phyloP scores from a whole-genome alignment of 2,888 invertebrate genomes.

The Lottia gigantea region DNA sequence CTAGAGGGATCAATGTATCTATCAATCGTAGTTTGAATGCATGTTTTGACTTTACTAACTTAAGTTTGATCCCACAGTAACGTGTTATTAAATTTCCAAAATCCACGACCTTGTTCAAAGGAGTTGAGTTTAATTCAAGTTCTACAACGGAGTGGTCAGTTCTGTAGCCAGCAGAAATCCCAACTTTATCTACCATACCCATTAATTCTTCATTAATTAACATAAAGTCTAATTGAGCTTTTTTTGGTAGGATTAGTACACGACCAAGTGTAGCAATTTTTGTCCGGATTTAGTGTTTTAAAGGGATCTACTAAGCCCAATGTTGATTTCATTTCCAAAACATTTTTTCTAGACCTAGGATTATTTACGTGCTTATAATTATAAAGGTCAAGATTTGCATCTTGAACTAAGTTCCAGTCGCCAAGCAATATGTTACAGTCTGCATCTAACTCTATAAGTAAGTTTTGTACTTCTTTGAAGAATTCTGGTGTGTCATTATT shows the following conservation, averaged over 20 bases:
- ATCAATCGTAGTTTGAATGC: too few species aligned
- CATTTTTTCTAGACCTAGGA: background rate
- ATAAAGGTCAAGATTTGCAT: background rate
- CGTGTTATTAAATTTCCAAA: constrained; percentile 7
- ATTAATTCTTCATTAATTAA: background rate
- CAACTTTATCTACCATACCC: background rate
- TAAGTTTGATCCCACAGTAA: background rate
- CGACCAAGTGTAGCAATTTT: background rate
- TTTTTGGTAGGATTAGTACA: background rate
- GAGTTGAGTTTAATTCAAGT: background rate
- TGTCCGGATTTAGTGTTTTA: background rate
- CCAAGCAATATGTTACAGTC: background rate
- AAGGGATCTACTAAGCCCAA: background rate
- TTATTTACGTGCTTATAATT: constrained; percentile 4
- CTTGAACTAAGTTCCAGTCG: background rate
- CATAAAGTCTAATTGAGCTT: background rate
- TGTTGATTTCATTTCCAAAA: background rate
- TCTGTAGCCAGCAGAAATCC: background rate
- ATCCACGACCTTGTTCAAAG: background rate
- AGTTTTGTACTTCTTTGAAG: background rate
- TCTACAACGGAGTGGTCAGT: background rate
- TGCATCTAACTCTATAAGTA: background rate
- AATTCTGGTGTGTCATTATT: background rate
- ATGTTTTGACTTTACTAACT: constrained; percentile 5
- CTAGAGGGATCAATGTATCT: too few species aligned